These are phyloP conservation scores for Bubo blakistoni DNA, from an alignment of 2,113 vertebrate species.

Conservation along the genomic window DNA sequence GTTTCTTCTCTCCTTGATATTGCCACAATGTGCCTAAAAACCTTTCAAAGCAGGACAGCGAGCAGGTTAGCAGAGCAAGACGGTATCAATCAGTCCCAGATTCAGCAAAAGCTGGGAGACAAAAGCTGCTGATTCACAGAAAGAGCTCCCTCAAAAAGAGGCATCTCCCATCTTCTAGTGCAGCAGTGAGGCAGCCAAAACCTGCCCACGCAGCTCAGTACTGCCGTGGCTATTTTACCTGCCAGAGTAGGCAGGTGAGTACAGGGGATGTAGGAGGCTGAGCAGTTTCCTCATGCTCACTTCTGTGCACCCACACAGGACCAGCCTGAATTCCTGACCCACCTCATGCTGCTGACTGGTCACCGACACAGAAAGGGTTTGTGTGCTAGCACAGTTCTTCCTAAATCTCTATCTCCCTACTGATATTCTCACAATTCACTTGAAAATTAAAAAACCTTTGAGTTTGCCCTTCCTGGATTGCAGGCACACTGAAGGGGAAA, in stretches of 20 bases:
- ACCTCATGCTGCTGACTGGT: background rate
- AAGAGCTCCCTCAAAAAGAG: background rate
- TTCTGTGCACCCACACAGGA: background rate
- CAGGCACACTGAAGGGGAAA: background rate
- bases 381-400: background rate
- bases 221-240: background rate
- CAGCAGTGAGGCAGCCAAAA: background rate
- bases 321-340: background rate
- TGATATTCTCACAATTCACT: background rate
- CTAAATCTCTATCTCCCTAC: background rate
- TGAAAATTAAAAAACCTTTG: background rate
- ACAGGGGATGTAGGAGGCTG: background rate
- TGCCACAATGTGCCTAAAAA: background rate
- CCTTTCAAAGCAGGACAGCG: background rate
- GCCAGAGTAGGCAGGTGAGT: background rate
- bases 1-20: background rate
- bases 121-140: background rate
- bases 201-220: background rate
- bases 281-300: background rate
- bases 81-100: fast-evolving
- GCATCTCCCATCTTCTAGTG: background rate
- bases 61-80: background rate
- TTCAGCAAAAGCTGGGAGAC: background rate
- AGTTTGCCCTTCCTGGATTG: background rate
- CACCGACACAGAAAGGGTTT: background rate